Evolutionary conservation across 2,113 vertebrate species (phyloP).

Genomic region (Oenanthe oenanthe): DNA sequence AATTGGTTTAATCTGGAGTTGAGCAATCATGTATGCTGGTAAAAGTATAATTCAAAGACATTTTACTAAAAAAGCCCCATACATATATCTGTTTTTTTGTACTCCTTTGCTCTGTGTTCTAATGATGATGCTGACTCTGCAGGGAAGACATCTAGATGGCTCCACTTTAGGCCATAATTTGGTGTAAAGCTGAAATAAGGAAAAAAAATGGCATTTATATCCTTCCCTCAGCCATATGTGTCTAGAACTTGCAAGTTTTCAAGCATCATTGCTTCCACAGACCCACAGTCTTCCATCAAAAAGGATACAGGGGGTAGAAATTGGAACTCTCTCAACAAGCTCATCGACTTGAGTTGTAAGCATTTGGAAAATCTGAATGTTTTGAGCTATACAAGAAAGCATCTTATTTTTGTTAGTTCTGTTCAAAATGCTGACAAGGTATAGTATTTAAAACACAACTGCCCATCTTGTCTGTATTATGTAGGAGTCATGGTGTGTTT

Average conservation of each 20-base stretch:
- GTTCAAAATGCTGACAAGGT: background rate
- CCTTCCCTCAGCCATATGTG: background rate
- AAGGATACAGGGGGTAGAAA: background rate
- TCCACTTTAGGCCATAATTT: background rate
- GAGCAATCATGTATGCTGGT: background rate
- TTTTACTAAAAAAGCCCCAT: background rate
- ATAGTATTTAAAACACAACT: background rate
- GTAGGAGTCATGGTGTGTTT: background rate
- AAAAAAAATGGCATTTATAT: background rate
- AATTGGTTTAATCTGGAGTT: background rate
- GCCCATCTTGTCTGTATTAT: background rate
- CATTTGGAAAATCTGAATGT: background rate
- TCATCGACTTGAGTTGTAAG: background rate
- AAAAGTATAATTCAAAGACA: background rate
- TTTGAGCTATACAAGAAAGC: background rate
- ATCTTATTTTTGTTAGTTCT: background rate
- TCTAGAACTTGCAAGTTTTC: background rate
- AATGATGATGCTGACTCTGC: background rate
- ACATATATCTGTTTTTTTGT: background rate
- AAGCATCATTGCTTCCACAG: background rate
- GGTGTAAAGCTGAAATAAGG: background rate
- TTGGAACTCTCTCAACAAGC: background rate
- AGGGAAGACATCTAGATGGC: background rate
- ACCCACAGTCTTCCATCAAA: background rate
- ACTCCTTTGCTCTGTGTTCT: background rate